phyloP scores from a whole-genome alignment of 2,888 invertebrate genomes.

The Herminia tarsipennalis region DNA sequence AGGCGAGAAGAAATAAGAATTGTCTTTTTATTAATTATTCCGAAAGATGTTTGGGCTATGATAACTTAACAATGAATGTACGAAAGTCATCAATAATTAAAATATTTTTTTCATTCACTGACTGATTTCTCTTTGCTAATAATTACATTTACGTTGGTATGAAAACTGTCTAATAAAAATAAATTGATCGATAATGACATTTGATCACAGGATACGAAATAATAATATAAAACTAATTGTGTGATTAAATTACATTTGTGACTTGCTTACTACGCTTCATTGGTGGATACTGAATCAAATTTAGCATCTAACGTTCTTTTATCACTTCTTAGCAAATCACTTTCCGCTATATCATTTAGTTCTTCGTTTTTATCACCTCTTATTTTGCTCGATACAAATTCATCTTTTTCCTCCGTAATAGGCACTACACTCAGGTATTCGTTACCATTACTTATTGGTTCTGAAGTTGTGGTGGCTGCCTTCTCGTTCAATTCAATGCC shows the following conservation, averaged over 20 bases:
- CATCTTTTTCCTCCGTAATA: conserved; percentile 58
- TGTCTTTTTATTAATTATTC: too few relatives aligned
- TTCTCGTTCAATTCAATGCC: conserved; percentile 38
- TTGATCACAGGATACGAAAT: conserved; percentile 71
- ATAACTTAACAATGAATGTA: too few relatives aligned
- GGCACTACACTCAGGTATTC: conserved; percentile 74
- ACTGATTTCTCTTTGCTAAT: not conserved
- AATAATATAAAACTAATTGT: conserved; percentile 64
- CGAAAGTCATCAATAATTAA: too few relatives aligned
- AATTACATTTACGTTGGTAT: conserved; percentile 34
- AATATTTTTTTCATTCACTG: conserved; percentile 1
- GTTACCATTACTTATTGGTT: conserved; percentile 44
- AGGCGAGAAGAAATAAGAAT: too few relatives aligned
- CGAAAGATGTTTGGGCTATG: too few relatives aligned
- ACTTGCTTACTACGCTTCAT: conserved; percentile 66
- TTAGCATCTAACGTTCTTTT: conserved; percentile 75
- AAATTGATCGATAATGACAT: conserved; percentile 58
- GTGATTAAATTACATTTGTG: conserved; percentile 38
- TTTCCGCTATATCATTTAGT: conserved; percentile 78
- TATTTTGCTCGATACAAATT: conserved; percentile 56
- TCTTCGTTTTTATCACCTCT: conserved; percentile 67
- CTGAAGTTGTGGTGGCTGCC: conserved; percentile 26
- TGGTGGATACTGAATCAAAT: conserved; percentile 66
- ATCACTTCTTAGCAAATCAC: conserved; percentile 80
- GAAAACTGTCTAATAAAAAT: conserved; percentile 46